A percentile compares a stretch with the other conserved stretches of the same genome.
phyloP scores from a whole-genome alignment of 2,113 vertebrate genomes.

The Rhea americana region DNA sequence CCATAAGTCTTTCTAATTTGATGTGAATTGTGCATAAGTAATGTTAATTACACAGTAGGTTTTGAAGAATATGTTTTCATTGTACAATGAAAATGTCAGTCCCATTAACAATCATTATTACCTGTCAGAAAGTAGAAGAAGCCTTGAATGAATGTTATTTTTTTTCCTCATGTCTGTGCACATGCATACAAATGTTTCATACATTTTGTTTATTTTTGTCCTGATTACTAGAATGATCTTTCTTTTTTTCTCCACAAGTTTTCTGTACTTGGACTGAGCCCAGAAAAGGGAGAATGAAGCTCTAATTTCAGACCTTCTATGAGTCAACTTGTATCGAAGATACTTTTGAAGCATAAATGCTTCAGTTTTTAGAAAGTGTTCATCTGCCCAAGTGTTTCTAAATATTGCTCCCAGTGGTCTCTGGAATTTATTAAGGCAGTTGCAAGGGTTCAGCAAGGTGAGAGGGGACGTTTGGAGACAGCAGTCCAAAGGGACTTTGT shows the following conservation, averaged over 20 bases:
- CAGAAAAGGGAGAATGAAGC: neutral
- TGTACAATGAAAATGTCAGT: constrained; percentile 73
- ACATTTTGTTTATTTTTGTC: neutral
- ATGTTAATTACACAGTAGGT: constrained; percentile 66
- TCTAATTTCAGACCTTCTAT: neutral
- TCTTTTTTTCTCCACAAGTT: neutral
- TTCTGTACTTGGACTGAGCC: neutral
- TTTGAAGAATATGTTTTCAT: constrained; percentile 70
- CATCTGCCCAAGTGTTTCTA: constrained; percentile 22
- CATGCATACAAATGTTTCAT: constrained; percentile 44
- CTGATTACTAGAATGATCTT: neutral
- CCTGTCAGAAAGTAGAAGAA: constrained; percentile 53
- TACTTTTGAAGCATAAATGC: neutral
- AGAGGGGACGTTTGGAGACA: neutral
- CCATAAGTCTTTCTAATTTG: constrained; percentile 56
- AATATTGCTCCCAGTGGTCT: neutral
- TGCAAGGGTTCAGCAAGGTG: neutral
- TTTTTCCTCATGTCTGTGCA: neutral
- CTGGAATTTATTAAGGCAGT: constrained; percentile 23
- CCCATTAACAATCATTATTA: constrained; percentile 75
- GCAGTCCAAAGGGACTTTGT: neutral
- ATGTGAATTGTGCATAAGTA: constrained; percentile 66
- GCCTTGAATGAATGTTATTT: constrained; percentile 62
- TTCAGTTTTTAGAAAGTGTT: neutral
- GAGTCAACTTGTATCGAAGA: neutral